Evolutionary conservation across 2,113 vertebrate genomes (phyloP).

Genomic region (Colius striatus): DNA sequence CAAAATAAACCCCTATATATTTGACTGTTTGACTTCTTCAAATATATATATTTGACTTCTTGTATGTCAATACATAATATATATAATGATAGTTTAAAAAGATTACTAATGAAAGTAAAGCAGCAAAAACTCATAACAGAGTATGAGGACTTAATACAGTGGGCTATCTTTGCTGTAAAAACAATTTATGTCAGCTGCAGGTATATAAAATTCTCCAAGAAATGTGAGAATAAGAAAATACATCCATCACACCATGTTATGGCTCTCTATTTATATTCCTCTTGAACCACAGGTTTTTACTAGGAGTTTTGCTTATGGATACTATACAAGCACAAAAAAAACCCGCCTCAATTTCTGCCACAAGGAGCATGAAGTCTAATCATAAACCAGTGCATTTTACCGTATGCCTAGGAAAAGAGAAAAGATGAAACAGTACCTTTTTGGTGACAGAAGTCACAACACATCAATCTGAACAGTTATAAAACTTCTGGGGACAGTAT

Average conservation of each 20-base stretch:
- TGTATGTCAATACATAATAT: neutral
- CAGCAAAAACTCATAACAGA: neutral
- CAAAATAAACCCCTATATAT: neutral
- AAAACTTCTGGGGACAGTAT: neutral
- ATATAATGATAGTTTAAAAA: neutral
- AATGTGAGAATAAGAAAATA: neutral
- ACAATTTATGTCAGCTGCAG: neutral
- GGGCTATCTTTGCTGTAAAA: neutral
- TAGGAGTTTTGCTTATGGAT: neutral
- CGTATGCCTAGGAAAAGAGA: neutral
- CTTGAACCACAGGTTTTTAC: neutral
- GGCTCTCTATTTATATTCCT: neutral
- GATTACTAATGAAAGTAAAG: neutral
- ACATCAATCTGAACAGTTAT: neutral
- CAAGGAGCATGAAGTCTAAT: neutral
- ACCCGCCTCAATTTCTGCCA: neutral
- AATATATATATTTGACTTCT: too few species aligned
- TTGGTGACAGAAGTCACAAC: neutral
- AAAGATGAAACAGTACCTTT: neutral
- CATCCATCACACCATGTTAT: neutral
- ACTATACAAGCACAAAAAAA: neutral
- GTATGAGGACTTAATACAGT: neutral
- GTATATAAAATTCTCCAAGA: neutral
- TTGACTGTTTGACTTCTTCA: neutral
- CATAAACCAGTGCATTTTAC: neutral